Conservation (phyloP, 2,113 vertebrate species). For the Polypterus bichir region DNA sequence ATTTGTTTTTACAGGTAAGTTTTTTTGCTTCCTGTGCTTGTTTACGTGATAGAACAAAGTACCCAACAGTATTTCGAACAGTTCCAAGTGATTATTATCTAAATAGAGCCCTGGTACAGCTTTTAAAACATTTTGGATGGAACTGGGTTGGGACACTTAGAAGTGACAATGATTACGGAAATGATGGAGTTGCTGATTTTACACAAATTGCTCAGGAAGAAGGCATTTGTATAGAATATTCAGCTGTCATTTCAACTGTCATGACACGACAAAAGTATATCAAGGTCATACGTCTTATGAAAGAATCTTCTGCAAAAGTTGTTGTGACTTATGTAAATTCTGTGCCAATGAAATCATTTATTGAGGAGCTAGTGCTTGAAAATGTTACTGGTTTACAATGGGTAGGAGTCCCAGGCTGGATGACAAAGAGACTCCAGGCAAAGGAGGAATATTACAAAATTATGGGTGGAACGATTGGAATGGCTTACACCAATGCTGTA, state of each 20-base stretch:
- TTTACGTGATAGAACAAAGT: conserved; percentile 30
- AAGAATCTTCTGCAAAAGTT: conserved; percentile 29
- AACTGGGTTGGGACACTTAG: conserved; percentile 38
- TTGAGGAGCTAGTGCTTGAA: conserved; percentile 15
- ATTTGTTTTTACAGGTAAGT: conserved; percentile 30
- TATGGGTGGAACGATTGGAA: conserved; percentile 35
- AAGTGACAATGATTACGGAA: conserved; percentile 12
- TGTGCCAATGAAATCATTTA: conserved; percentile 9
- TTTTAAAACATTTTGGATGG: conserved; percentile 38
- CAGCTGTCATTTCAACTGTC: background rate
- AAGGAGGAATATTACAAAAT: conserved; percentile 14
- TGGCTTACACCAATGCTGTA: conserved; percentile 26
- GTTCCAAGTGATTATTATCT: conserved; percentile 38
- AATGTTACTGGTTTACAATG: conserved; percentile 37
- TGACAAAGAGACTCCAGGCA: conserved; percentile 23
- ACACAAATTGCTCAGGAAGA: conserved; percentile 19
- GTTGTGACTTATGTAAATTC: conserved; percentile 30
- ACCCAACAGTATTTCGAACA: conserved; percentile 38
- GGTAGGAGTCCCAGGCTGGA: conserved; percentile 34
- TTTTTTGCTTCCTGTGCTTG: conserved; percentile 38
- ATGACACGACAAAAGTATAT: background rate
- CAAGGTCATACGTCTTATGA: conserved; percentile 15
- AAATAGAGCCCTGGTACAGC: conserved; percentile 24
- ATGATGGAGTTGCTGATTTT: conserved; percentile 19
- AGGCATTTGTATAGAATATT: conserved; percentile 34